Conservation (phyloP, 2,113 vertebrate species). For the Megaptera novaeangliae region DNA sequence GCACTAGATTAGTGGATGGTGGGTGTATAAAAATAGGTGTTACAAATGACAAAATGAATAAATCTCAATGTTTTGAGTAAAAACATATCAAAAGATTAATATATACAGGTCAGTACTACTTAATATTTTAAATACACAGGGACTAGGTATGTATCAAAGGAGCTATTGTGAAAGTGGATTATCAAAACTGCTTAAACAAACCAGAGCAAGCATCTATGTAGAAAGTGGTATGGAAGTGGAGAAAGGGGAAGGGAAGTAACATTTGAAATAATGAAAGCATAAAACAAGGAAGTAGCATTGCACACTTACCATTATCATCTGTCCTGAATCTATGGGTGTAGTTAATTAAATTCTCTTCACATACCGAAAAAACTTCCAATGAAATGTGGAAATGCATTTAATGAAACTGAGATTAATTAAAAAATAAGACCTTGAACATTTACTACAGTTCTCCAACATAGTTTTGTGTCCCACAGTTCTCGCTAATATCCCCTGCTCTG, state of each 20-base stretch:
- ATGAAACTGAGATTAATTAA: not conserved
- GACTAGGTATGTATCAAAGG: not conserved
- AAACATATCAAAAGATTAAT: not conserved
- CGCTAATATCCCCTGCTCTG: rapidly evolving
- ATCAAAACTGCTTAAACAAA: not conserved
- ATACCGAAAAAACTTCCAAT: not conserved
- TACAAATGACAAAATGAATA: not conserved
- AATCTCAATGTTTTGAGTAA: not conserved
- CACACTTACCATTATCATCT: not conserved
- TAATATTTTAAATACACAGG: not conserved
- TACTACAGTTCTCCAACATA: not conserved
- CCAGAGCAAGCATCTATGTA: not conserved
- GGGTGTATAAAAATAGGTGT: not conserved
- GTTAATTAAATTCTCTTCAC: not conserved
- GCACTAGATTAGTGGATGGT: not conserved
- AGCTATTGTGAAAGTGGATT: not conserved
- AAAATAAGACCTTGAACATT: not conserved
- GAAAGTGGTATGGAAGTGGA: not conserved
- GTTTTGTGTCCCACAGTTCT: not conserved
- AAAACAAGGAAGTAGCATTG: not conserved
- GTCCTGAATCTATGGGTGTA: not conserved
- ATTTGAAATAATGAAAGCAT: not conserved
- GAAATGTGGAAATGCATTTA: not conserved
- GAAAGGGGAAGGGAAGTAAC: not conserved
- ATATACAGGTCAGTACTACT: not conserved